Evolutionary conservation across 2,797 vertebrate species (phyloP), one percentile per base, ranked within the genome.

Genomic region (Darevskia nairensis): DNA sequence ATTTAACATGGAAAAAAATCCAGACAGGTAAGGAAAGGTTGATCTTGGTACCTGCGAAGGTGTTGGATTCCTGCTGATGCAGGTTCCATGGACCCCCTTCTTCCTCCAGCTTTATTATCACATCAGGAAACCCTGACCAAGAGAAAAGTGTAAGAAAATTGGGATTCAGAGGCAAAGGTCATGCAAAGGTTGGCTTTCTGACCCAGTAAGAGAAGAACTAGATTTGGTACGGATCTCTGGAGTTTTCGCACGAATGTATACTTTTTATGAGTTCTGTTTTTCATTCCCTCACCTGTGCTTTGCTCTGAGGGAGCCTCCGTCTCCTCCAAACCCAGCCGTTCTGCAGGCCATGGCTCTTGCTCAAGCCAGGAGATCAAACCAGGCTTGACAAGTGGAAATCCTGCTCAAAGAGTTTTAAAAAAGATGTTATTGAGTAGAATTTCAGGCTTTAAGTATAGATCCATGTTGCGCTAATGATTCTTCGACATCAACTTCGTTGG

Each of bases 361-460:
- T 85, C 84, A 64, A 85, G 39, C 74, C 74, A 85, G 29, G 59
- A 77, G 59, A 85, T 77, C 59, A 77, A 66, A 77, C 61, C 75
- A 64, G 84, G 39, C 9, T 85, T 77, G 17, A 41, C 9, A n/a
- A 77, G 39, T 32, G 17, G 55, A 46, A 46, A 23, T 32, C 74
- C 84, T 85, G 74, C 2, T 32, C 74, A 77, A 44, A 7, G 64
- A 77, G 17, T 64, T 64, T 64, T 4, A 11, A 35, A 41, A 8
- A 69, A n/a, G 3, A 39, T 39, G 19, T 75, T 9, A 23, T 41
- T 8, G 39, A 0, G 55, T 59, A n/a, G n/a, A 59, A 61, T 59
- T 21, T 41, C 64, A 1, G 35, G 39, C 39, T 19, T 84, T 27
- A 75, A 41, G 7, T 41, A 76, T 41, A 50, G 15, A 19, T 32